These are phyloP conservation scores for Drosophila kepulauana DNA, from an alignment of 1,140 invertebrate species.

Conservation along the genomic window DNA sequence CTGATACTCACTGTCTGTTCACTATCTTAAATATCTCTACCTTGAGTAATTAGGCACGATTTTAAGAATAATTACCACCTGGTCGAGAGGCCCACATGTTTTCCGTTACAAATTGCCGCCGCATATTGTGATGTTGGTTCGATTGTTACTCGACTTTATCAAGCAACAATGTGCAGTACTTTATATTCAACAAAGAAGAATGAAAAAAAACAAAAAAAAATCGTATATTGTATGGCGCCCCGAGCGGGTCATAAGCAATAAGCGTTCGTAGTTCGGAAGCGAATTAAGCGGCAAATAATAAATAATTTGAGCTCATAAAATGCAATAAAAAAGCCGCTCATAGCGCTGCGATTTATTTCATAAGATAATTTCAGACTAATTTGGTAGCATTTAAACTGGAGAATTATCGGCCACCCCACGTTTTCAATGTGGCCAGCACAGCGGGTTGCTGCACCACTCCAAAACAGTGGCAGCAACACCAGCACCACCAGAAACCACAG, in stretches of 20 bases:
- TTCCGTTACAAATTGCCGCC: slow-evolving; percentile 39
- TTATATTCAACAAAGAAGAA: slow-evolving; percentile 4
- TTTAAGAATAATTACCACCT: slow-evolving; percentile 78
- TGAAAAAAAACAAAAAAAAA: too few species aligned
- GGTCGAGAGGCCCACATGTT: slow-evolving; percentile 54
- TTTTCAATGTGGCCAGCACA: slow-evolving; percentile 31
- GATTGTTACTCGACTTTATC: slow-evolving; percentile 16
- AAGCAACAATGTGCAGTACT: background rate
- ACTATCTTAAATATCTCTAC: slow-evolving; percentile 33
- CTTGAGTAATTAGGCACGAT: slow-evolving; percentile 77
- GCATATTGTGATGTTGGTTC: background rate
- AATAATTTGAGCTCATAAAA: slow-evolving; percentile 81
- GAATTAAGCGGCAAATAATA: slow-evolving; percentile 77
- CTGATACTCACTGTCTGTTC: slow-evolving; percentile 13
- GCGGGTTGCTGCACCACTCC: slow-evolving; percentile 19
- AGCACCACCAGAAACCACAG: slow-evolving; percentile 24
- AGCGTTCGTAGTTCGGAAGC: slow-evolving; percentile 76
- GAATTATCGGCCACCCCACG: slow-evolving; percentile 60
- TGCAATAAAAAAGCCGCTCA: slow-evolving; percentile 74
- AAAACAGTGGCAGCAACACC: background rate
- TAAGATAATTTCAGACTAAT: slow-evolving; percentile 77
- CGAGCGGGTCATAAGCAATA: slow-evolving; percentile 41
- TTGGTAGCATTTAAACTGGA: slow-evolving; percentile 78
- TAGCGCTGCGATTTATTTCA: slow-evolving; percentile 67
- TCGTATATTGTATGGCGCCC: slow-evolving; percentile 7